Percentiles rank a stretch among this genome's conserved stretches.
Conservation (phyloP, 2,888 invertebrate species). For the Tortricodes alternella region DNA sequence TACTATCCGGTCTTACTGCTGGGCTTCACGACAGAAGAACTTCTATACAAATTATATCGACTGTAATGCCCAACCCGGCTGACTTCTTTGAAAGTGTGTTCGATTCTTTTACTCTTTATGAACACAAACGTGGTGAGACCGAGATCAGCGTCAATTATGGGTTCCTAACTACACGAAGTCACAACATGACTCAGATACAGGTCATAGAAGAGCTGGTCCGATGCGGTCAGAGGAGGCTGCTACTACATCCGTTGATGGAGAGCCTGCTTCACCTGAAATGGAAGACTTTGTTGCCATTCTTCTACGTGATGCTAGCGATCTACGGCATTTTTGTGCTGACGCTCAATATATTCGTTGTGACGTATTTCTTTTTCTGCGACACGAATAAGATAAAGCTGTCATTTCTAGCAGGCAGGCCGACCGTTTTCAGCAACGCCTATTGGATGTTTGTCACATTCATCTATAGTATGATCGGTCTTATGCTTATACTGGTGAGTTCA, state of each 20-base stretch:
- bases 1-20: conserved; percentile 35
- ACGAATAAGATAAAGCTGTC: conserved; percentile 27
- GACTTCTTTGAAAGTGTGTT: conserved; percentile 52
- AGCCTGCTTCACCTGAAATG: conserved; percentile 65
- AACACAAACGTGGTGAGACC: conserved; percentile 35
- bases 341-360: conserved; percentile 50
- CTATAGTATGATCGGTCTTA: conserved; percentile 21
- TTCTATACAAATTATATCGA: conserved; percentile 49
- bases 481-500: conserved; percentile 19
- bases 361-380: conserved; percentile 39
- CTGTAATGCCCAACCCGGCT: conserved; percentile 51
- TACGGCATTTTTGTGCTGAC: conserved; percentile 56
- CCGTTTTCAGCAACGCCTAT: background rate
- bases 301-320: conserved; percentile 51
- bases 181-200: conserved; percentile 42
- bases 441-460: conserved; percentile 13
- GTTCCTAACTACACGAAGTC: conserved; percentile 47
- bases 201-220: conserved; percentile 53
- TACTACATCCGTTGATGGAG: conserved; percentile 65
- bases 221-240: conserved; percentile 48
- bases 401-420: background rate
- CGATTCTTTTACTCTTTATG: conserved; percentile 51
- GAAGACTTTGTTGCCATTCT: conserved; percentile 55
- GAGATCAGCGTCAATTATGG: conserved; percentile 30
- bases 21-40: conserved; percentile 29